Percentiles rank a stretch among this genome's conserved stretches.
These are phyloP conservation scores for Julus scanicus DNA, from an alignment of 2,888 invertebrate species.

Conservation along the genomic window DNA sequence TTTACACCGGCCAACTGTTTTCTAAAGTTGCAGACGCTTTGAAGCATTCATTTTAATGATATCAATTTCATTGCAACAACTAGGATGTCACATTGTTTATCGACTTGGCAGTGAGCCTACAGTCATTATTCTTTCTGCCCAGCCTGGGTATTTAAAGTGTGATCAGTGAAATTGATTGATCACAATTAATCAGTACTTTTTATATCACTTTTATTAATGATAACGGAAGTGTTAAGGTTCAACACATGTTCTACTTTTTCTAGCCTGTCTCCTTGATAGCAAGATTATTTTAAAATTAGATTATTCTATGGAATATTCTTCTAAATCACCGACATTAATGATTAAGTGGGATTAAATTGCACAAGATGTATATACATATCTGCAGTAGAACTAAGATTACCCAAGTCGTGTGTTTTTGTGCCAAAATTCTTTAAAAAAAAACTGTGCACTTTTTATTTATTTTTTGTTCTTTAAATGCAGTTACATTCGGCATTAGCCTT, in stretches of 20 bases:
- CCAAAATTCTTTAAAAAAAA: too few relatives aligned
- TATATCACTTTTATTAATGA: slow-evolving; percentile 1
- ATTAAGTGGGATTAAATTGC: background rate
- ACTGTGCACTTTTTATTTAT: too few relatives aligned
- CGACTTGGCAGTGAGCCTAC: background rate
- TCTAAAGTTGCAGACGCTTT: background rate
- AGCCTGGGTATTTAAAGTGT: background rate
- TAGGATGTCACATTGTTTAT: background rate
- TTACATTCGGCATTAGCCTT: too few relatives aligned
- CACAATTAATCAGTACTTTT: background rate
- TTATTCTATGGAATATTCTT: background rate
- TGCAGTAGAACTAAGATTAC: too few relatives aligned
- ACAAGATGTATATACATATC: too few relatives aligned
- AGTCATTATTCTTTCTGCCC: background rate
- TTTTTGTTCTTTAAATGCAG: too few relatives aligned
- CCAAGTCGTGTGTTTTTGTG: too few relatives aligned
- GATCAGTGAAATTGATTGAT: background rate
- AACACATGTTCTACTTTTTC: background rate
- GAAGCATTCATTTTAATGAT: background rate
- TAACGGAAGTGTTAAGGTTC: background rate
- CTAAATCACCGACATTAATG: background rate
- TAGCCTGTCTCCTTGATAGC: background rate
- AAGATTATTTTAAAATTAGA: background rate
- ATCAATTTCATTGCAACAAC: background rate
- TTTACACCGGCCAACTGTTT: background rate